Conservation (phyloP, 1,140 invertebrate species). For the Polypedilum vanderplanki region DNA sequence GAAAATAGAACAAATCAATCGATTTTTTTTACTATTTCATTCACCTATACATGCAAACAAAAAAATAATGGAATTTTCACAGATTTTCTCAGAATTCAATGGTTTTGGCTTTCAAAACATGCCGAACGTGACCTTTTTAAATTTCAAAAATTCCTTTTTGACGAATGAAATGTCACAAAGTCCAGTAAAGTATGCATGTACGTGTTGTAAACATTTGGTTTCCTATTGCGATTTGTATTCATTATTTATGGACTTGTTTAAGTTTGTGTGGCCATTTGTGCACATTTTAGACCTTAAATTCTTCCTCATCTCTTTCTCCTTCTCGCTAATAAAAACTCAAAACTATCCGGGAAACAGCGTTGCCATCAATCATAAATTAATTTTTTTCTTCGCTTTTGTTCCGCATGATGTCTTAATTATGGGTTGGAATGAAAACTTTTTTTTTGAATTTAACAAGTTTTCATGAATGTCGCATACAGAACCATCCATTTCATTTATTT, state of each 20-base stretch:
- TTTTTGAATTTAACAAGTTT: background rate
- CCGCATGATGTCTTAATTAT: slow-evolving; percentile 17
- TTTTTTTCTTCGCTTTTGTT: background rate
- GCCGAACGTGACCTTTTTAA: background rate
- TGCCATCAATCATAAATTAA: background rate
- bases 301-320: too few relatives aligned
- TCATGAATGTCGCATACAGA: background rate
- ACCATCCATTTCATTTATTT: slow-evolving; percentile 7
- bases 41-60: background rate
- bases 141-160: background rate
- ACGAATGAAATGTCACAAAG: background rate
- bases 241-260: background rate
- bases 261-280: background rate
- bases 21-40: background rate
- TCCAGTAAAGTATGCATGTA: background rate
- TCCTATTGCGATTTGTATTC: background rate
- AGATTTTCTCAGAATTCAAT: background rate
- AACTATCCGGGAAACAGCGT: background rate
- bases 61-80: background rate
- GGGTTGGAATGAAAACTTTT: background rate
- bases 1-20: background rate
- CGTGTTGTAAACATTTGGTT: background rate
- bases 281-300: background rate
- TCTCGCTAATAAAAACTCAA: background rate
- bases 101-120: background rate